A percentile compares a stretch with the other conserved stretches of the same genome.
Conservation (phyloP, 2,888 invertebrate species). For the Micoletzkya japonica region DNA sequence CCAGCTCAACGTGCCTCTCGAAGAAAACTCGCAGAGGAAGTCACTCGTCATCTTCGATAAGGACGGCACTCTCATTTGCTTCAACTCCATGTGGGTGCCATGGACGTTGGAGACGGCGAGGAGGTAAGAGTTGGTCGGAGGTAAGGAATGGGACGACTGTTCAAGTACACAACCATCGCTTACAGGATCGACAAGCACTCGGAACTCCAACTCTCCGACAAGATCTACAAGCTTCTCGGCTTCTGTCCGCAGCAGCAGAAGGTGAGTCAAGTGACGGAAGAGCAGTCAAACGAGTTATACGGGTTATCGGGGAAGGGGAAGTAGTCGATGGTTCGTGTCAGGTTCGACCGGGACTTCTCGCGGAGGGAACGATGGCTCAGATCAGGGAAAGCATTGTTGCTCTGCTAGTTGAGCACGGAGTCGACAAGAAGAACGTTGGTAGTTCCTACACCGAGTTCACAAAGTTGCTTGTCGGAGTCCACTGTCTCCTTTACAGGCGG, state of each 20-base stretch:
- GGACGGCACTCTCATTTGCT: conserved; percentile 68
- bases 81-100: conserved; percentile 67
- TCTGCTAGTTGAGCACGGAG: conserved; percentile 62
- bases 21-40: conserved; percentile 13
- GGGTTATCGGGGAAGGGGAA: too few species aligned
- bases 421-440: conserved; percentile 55
- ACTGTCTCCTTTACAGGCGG: conserved; percentile 30
- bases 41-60: conserved; percentile 67
- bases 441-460: not conserved
- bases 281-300: too few species aligned
- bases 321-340: not conserved
- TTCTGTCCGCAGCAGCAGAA: conserved; percentile 58
- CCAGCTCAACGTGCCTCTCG: not conserved
- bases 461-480: not conserved
- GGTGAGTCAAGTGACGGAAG: too few species aligned
- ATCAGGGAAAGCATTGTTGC: conserved; percentile 62
- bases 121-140: conserved; percentile 51
- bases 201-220: conserved; percentile 60
- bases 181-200: conserved; percentile 61
- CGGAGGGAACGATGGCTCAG: conserved; percentile 64
- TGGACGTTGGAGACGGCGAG: conserved; percentile 64
- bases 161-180: not conserved
- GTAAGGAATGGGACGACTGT: not conserved
- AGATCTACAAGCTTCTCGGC: conserved; percentile 64
- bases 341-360: conserved; percentile 65